Base-by-base conservation (phyloP, 2,888 invertebrate genomes). In the Eupithecia abbreviata region DNA sequence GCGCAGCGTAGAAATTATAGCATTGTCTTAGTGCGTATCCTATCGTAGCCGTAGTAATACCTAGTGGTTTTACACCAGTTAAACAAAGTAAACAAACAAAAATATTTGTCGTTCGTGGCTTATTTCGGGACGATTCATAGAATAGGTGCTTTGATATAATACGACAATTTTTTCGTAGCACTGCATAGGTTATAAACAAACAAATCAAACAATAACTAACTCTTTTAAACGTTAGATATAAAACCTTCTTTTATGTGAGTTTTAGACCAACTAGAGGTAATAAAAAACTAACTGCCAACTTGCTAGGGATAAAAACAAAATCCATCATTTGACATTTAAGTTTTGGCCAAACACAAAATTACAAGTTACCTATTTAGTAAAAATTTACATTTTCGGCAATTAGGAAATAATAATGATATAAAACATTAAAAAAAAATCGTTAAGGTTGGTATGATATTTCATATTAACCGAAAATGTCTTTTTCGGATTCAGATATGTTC, bases 401-500 rank as follows among this genome's bases (percentile, higher is more conserved):
- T 69, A 47, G 62, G 45, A 68, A 68, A n/a, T 18, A 68, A 18
- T 15, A 15, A 45, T 47, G 18, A 49, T 49, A 47, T 10, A 47
- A 69, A 10, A 47, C n/a, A 68, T 68, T n/a, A 45, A 68, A 68
- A 68, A 67, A 6, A 13, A 15, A 58, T 58, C 9, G 43, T 45
- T 68, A 68, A 42, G 43, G 42, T 42, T n/a, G 43, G n/a, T 43
- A 41, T 68, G 43, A 43, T 67, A 67, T 66, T 15, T 41, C 10
- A n/a, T 68, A 68, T 68, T n/a, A 45, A 45, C 42, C 67, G 72
- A 88, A 85, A 84, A 94, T 94, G 93, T 81, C 89, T 87, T 76
- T 82, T 84, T 85, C 89, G 87, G 92, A 91, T 89, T 91, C 92
- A 84, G 62, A 62, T 62, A 88, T 91, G 87, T 93, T 94, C 86